phyloP scores from a whole-genome alignment of 2,797 vertebrate genomes.

The Otolemur crassicaudatus region DNA sequence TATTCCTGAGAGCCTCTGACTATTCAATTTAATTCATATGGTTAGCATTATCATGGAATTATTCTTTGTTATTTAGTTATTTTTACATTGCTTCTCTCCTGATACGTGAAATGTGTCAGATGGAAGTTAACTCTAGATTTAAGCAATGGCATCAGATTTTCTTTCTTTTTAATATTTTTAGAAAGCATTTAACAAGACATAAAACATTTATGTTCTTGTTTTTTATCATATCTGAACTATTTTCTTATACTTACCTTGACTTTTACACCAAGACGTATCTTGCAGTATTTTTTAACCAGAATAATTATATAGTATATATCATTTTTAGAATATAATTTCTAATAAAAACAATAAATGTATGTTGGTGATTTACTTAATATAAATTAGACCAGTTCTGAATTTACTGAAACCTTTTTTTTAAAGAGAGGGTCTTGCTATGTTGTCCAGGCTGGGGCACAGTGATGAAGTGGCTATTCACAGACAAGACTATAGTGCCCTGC shows the following conservation, averaged over 20 bases:
- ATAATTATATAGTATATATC: background rate
- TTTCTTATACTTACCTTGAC: background rate
- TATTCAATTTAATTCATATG: background rate
- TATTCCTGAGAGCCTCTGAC: background rate
- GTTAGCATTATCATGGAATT: background rate
- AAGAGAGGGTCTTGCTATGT: background rate
- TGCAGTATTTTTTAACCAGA: constrained; percentile 15
- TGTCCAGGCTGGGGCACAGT: background rate
- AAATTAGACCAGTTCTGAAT: background rate
- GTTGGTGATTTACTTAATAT: background rate
- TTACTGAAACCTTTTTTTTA: background rate
- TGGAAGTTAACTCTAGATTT: constrained; percentile 28
- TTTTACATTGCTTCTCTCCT: constrained; percentile 51
- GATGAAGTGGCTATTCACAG: background rate
- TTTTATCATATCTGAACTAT: constrained; percentile 16
- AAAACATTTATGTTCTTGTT: constrained; percentile 25
- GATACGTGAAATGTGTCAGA: constrained; percentile 55
- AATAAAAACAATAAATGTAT: background rate
- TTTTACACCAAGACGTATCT: constrained; percentile 10
- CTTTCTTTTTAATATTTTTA: background rate
- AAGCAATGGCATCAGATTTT: background rate
- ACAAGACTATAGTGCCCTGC: background rate
- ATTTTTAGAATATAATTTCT: background rate
- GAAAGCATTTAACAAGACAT: background rate
- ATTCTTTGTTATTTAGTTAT: constrained; percentile 46